phyloP scores from a whole-genome alignment of 2,888 invertebrate genomes.

The Caenorhabditis macrosperma region DNA sequence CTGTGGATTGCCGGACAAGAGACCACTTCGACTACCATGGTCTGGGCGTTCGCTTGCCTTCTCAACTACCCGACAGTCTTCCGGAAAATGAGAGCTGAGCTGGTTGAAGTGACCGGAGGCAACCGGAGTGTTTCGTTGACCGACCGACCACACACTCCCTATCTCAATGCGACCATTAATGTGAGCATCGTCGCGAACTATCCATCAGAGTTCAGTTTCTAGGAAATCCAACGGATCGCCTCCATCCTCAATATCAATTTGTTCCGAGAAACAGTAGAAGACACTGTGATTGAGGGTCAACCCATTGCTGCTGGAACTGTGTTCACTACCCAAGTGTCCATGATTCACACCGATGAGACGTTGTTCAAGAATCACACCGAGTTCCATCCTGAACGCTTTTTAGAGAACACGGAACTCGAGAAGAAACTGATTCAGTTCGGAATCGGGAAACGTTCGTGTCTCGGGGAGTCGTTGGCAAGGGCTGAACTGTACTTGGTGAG shows the following conservation, averaged over 20 bases:
- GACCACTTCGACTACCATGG: conserved; percentile 65
- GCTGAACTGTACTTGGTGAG: conserved; percentile 63
- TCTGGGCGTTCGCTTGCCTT: conserved; percentile 58
- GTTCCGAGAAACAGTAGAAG: conserved; percentile 31
- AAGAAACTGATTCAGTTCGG: conserved; percentile 60
- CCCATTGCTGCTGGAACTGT: conserved; percentile 47
- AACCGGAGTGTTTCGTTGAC: conserved; percentile 28
- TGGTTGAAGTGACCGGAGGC: conserved; percentile 45
- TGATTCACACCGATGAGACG: conserved; percentile 56
- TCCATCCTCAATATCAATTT: conserved; percentile 57
- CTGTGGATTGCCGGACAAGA: conserved; percentile 70
- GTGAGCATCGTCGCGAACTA: conserved; percentile 25
- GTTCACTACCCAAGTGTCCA: conserved; percentile 57
- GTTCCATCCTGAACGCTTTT: conserved; percentile 55
- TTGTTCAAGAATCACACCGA: conserved; percentile 43
- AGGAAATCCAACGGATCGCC: conserved; percentile 61
- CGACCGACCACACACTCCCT: conserved; percentile 54
- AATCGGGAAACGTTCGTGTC: conserved; percentile 61
- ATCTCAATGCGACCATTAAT: conserved; percentile 53
- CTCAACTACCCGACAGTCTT: conserved; percentile 62
- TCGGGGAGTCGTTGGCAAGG: conserved; percentile 61
- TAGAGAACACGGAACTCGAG: conserved; percentile 45
- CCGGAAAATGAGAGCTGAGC: conserved; percentile 45
- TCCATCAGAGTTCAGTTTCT: not conserved
- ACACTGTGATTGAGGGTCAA: conserved; percentile 48